Base-by-base conservation (phyloP, 1,140 invertebrate genomes). In the Lepidurus packardi region DNA sequence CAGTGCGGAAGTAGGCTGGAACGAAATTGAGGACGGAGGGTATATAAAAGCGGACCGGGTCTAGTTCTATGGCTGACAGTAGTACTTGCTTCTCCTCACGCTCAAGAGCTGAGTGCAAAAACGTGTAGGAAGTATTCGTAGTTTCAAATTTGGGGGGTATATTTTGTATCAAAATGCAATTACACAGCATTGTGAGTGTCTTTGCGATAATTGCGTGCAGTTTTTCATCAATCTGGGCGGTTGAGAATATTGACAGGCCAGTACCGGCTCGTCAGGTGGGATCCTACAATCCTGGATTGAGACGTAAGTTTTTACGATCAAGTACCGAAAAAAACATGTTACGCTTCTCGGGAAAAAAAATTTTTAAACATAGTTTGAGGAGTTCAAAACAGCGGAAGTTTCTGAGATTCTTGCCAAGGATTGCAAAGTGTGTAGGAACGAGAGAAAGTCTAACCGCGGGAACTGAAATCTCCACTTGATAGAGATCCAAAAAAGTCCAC, bases 1-100 rank as follows among this genome's bases (percentile, higher is more conserved):
- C 13, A 65, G 7, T 65, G 53, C 53, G 53, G 53, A 65, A 65
- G 53, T 65, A 65, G 53, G 53, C 53, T 65, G 53, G 53, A 65
- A 65, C 53, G n/a, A 9, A 65, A 65, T 65, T 65, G 53, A 65
- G 53, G 53, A 65, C 53, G 53, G 53, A 16, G 53, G 53, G 53
- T 65, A 65, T 65, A 65, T 65, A 65, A 65, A 65, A 65, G 53
- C n/a, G 5, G 53, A 65, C 53, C 53, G 13, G 53, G 53, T n/a
- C 13, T 65, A 21, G 53, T 65, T n/a, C 53, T 21, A 65, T 65
- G 53, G 53, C 16, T 65, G 53, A 65, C 53, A 65, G 53, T 65
- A 13, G 53, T 65, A 21, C 53, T 65, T 13, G 53, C 21, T 16
- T 13, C 13, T 65, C 53, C 53, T 65, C 53, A 21, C 53, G 53